Base-by-base conservation (phyloP, 2,888 invertebrate species). In the Galerucella calmariensis region DNA sequence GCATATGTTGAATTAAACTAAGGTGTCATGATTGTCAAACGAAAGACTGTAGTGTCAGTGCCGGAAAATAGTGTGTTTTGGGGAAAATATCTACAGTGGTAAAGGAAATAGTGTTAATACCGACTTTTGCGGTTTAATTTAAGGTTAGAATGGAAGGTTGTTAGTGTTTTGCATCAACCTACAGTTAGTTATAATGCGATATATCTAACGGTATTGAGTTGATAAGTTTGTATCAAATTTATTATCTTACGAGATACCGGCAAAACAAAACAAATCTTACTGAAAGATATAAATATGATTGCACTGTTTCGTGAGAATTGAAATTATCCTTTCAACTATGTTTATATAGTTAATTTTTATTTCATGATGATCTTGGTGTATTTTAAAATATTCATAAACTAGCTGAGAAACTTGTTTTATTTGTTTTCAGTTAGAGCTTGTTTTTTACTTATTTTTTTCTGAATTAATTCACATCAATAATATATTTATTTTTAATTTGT, bases 1-100 rank as follows among this genome's bases (percentile, higher is more conserved):
- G 83, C 84, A 84, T 83, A 84, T 84, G 83, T 82, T 82, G 82
- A 78, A 80, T 81, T 71, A 76, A 72, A 75, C 59, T 51, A 65
- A 68, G 67, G 75, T 78, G 78, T 69, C 75, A 77, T 77, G 78
- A 70, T 65, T 61, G 65, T 65, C 59, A 58, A 46, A 72, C 48
- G 44, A 70, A 75, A 76, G 48, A 70, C 67, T 27, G 69, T 20
- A 69, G 73, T 62, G 74, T 63, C 65, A 48, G 73, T 73, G 61
- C 14, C n/a, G 11, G 68, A 66, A 65, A 71, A 53, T 48, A 67
- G 75, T 73, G 70, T 67, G 59, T 65, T 72, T 58, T 62, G 20
- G 58, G n/a, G 11, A 46, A 71, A 74, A 72, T 65, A 74, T 71
- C 48, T 58, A 67, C 70, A 9, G 44, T 16, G 27, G 46, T 63